Percentiles rank a stretch among this genome's conserved stretches.
Evolutionary conservation across 2,797 vertebrate genomes (phyloP).

Genomic region (Bradypodion ventrale): DNA sequence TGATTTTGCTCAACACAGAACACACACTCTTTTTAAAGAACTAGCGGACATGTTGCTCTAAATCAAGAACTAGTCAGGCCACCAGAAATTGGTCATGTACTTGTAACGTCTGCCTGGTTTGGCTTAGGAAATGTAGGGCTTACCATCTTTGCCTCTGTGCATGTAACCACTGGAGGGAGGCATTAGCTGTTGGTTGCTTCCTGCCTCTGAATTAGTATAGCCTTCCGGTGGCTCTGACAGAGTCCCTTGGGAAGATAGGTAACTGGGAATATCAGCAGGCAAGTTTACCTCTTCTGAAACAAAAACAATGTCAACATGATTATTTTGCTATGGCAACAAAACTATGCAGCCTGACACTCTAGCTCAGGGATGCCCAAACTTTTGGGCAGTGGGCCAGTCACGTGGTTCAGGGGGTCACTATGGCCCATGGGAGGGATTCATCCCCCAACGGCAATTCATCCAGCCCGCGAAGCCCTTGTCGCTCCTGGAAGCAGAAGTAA

Average conservation of each 20-base stretch:
- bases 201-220: conserved; percentile 89
- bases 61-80: not conserved
- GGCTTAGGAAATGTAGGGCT: conserved; percentile 3
- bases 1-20: not conserved
- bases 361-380: too few species aligned
- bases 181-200: conserved; percentile 98
- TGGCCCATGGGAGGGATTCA: too few species aligned
- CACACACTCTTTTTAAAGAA: not conserved
- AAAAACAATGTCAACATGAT: conserved; percentile 43
- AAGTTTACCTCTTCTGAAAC: conserved; percentile 84
- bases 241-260: conserved; percentile 84
- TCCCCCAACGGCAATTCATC: too few species aligned
- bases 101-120: not conserved
- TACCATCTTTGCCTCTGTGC: conserved; percentile 91
- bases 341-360: too few species aligned
- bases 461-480: too few species aligned
- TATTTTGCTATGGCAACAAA: not conserved
- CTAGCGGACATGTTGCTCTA: not conserved
- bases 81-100: not conserved
- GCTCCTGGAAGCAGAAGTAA: too few species aligned
- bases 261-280: conserved; percentile 85
- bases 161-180: conserved; percentile 85
- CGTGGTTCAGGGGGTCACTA: too few species aligned
- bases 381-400: too few species aligned
- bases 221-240: conserved; percentile 84